Base-by-base conservation (phyloP, 2,888 invertebrate species). In the Polyommatus icarus region DNA sequence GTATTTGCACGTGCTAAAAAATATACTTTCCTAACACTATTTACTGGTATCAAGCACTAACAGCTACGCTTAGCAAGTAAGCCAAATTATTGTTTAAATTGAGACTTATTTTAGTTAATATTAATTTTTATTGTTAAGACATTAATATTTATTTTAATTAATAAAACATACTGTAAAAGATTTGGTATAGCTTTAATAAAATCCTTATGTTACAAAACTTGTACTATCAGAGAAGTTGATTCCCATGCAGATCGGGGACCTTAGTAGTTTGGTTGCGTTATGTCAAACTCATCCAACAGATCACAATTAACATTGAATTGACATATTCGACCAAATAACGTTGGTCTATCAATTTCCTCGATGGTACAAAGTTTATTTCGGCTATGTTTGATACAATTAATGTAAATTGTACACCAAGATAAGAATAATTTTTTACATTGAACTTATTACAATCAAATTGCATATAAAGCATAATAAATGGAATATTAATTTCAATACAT, bases 391-490 rank as follows among this genome's bases (percentile, higher is more conserved):
- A n/a, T n/a, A 20, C 7, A 59, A 59, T n/a, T n/a, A n/a, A 61
- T 61, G 61, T 61, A 61, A 24, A n/a, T 57, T 4, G 61, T 61
- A 61, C 61, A 61, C 20, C 20, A 61, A 72, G 18, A 72, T 40
- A 29, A 32, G 6, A 18, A 71, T 18, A 85, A 84, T 83, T 80
- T 84, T 83, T 86, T 88, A 1, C 8, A 85, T 85, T 85, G 82
- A 79, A 77, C 67, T 75, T 76, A 71, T 40, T 50, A 79, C 20
- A 71, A 15, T 50, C 3, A 0, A 54, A 54, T 18, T 18, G 50
- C 50, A 15, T 54, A 54, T 18, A 54, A 3, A 54, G 50, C 12
- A 46, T 46, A 46, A 54, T 18, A 18, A 18, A 54, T 54, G 5
- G 18, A 54, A 54, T 54, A 5, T 15, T 50, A 54, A 54, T 18